Evolutionary conservation across 2,888 invertebrate genomes (phyloP).

Genomic region (Lacanobia wlatinum): DNA sequence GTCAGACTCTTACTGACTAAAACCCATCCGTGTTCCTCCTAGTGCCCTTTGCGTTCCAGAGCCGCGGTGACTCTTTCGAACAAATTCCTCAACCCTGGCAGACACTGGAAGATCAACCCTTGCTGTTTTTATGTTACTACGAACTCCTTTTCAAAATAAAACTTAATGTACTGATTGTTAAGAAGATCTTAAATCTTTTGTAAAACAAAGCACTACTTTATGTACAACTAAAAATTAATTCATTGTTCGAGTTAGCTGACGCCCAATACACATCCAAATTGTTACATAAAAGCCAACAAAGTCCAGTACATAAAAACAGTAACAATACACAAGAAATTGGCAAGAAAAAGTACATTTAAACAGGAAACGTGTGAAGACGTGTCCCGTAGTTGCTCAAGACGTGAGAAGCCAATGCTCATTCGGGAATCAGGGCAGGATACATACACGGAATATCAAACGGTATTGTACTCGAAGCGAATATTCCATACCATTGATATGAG

Average conservation of each 20-base stretch:
- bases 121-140: no score
- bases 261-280: background rate
- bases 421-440: constrained; percentile 78
- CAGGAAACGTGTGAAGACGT: constrained; percentile 75
- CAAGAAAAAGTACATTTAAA: constrained; percentile 70
- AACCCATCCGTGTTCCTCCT: no score
- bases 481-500: constrained; percentile 68
- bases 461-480: constrained; percentile 69
- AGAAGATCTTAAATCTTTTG: no score
- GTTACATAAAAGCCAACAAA: constrained; percentile 29
- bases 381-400: constrained; percentile 69
- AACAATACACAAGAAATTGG: constrained; percentile 66
- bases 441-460: constrained; percentile 83
- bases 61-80: no score
- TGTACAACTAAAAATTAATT: no score
- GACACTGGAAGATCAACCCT: no score
- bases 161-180: no score
- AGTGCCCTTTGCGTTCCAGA: no score
- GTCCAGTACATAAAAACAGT: constrained; percentile 32
- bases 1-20: no score
- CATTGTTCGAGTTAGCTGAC: background rate
- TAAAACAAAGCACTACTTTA: no score
- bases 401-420: constrained; percentile 81
- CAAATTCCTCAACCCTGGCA: no score
- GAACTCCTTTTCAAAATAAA: no score